A percentile compares a stretch with the other conserved stretches of the same genome.
These are phyloP conservation scores for Anastrepha obliqua DNA, from an alignment of 1,140 invertebrate genomes.

Conservation along the genomic window DNA sequence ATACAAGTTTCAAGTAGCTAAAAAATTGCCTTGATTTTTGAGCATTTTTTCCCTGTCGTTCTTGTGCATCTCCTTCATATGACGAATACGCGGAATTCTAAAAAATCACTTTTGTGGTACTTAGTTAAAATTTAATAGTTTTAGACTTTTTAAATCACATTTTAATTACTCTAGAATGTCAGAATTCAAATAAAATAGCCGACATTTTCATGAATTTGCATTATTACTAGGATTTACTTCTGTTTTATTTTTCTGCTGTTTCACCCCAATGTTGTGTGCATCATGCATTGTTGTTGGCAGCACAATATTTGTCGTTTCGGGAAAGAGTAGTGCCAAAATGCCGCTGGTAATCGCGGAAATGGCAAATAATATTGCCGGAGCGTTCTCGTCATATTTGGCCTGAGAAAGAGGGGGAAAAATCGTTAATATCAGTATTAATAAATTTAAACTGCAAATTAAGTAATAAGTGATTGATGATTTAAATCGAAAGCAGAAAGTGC, in stretches of 20 bases:
- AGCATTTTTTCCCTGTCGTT: too few relatives aligned
- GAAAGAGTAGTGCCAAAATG: constrained; percentile 78
- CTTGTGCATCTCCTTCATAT: too few relatives aligned
- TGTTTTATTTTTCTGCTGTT: neutral
- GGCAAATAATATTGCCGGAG: constrained; percentile 84
- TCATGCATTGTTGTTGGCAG: constrained; percentile 82
- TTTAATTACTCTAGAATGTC: neutral
- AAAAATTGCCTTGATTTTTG: too few relatives aligned
- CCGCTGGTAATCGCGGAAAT: constrained; percentile 79
- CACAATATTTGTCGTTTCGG: constrained; percentile 80
- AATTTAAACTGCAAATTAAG: neutral
- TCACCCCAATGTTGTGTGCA: constrained; percentile 74
- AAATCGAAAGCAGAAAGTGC: too few relatives aligned
- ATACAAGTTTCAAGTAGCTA: too few relatives aligned
- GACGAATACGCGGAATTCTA: too few relatives aligned
- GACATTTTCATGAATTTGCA: neutral
- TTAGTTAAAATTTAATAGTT: too few relatives aligned
- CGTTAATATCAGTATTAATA: neutral
- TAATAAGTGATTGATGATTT: too few relatives aligned
- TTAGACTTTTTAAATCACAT: neutral
- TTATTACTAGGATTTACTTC: neutral
- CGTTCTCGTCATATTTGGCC: constrained; percentile 73
- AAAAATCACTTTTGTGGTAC: too few relatives aligned
- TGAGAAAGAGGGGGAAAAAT: constrained; percentile 53
- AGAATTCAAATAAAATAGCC: too few relatives aligned